Base-by-base conservation (phyloP, 2,113 vertebrate genomes). In the Hoplias malabaricus region DNA sequence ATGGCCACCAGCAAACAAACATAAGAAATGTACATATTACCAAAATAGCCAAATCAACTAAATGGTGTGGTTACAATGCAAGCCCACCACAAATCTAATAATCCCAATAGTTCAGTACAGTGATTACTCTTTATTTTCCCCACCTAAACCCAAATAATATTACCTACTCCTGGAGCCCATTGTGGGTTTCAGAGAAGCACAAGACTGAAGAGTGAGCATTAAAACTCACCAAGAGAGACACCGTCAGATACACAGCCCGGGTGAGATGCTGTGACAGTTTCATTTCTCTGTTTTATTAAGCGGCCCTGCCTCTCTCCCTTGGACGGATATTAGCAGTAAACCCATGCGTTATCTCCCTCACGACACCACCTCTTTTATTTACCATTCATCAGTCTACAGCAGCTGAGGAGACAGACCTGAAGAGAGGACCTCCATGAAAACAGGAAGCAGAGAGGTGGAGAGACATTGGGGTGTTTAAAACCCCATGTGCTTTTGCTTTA, bases 201-300 rank as follows among this genome's bases (percentile, higher is more conserved):
- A 68, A 19, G 25, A 53, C 62, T 62, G 38, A 42, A 25, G 66
- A 50, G 73, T n/a, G 14, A 61, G 33, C 42, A 71, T 71, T 34
- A 34, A 71, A 76, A 38, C 19, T 66, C 23, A 19, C 50, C 46
- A 33, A 56, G 36, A 77, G 62, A 73, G 50, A 77, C 23, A 23
- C 63, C 69, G 46, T 66, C 48, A 78, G 42, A 62, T 50, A 66
- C 53, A 23, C 14, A 66, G 53, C 48, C 54, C 29, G 36, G 23
- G 57, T 68, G 61, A 70, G 71, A 70, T 61, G 69, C 66, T 69
- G 19, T 81, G 82, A 84, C 82, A 78, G 57, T 80, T 78, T 83
- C 71, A 81, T 81, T 78, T 34, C 79, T 81, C 71, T 78, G 48
- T 65, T 66, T 78, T 84, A 84, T 78, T 78, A 84, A 78, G 69